Evolutionary conservation across 2,888 invertebrate species (phyloP).

Genomic region (Petrophora chlorosata): DNA sequence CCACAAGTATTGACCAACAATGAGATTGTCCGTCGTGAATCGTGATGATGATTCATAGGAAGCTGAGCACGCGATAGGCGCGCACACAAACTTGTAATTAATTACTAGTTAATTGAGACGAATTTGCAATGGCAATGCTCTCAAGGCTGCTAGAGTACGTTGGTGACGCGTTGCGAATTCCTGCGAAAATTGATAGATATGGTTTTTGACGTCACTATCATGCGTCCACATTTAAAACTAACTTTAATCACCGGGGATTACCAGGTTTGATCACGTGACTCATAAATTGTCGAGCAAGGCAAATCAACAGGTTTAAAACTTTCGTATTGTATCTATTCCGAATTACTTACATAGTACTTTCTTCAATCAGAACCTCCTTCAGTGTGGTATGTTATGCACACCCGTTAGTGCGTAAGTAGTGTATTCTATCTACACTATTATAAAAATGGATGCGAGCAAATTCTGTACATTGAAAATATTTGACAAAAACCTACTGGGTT

Average conservation of each 20-base stretch:
- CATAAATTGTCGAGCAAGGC: too few species aligned
- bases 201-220: constrained; percentile 38
- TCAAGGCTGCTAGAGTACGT: constrained; percentile 33
- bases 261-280: not conserved
- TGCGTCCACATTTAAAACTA: constrained; percentile 1
- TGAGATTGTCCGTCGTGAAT: constrained; percentile 30
- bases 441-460: too few species aligned
- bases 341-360: too few species aligned
- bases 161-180: constrained; percentile 48
- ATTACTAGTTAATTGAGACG: constrained; percentile 51
- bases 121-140: constrained; percentile 44
- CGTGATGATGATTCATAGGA: constrained; percentile 43
- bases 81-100: constrained; percentile 45
- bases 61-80: constrained; percentile 48
- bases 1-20: constrained; percentile 38
- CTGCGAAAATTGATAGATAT: constrained; percentile 42
- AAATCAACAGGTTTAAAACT: too few species aligned
- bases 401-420: too few species aligned
- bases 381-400: too few species aligned
- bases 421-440: too few species aligned
- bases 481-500: too few species aligned
- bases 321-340: too few species aligned
- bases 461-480: too few species aligned
- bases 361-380: too few species aligned
- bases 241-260: too few species aligned